Evolutionary conservation across 2,888 invertebrate genomes (phyloP), one percentile per base, ranked within the genome.

Genomic region (Napeogenes sylphis): DNA sequence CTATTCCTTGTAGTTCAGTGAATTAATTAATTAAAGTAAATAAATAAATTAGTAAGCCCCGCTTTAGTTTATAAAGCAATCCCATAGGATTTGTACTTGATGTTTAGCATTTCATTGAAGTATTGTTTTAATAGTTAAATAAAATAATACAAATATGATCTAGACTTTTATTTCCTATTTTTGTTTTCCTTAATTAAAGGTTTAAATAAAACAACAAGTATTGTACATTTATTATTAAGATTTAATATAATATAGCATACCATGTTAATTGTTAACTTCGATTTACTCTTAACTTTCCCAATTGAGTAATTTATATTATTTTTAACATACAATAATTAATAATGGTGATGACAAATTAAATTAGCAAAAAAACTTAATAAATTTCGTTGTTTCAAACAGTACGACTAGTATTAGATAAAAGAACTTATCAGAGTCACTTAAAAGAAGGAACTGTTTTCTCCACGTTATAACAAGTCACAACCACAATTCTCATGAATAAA

Each of bases 381-480:
- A 65, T 68, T 71, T 71, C 71, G 71, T 71, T 71, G 71, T 71
- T 65, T 61, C 46, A 56, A 60, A 60, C 54, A 38, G 45, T 56
- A 32, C 45, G 55, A 13, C 13, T 42, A 30, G 53, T 21, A 38
- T 38, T 53, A 42, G 21, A 45, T 30, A 45, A 32, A 87, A 87
- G 84, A 87, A 87, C 87, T 82, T 87, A 87, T 84, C 76, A 84
- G 62, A 80, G 83, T 84, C 85, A 85, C 82, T 80, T 71, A 68
- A 76, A 70, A 74, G 75, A 87, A 86, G 84, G 83, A 85, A 87
- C 83, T 83, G 79, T 75, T 71, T 76, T 74, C 71, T 71, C 67
- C 73, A 59, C 78, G 71, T 80, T 85, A 84, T 80, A 84, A 75
- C 81, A 85, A 80, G 71, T 89, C 90, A 90, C 90, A 90, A 90